These are phyloP conservation scores for Pseudorectes ferrugineus DNA, from an alignment of 2,113 vertebrate genomes.

Conservation along the genomic window DNA sequence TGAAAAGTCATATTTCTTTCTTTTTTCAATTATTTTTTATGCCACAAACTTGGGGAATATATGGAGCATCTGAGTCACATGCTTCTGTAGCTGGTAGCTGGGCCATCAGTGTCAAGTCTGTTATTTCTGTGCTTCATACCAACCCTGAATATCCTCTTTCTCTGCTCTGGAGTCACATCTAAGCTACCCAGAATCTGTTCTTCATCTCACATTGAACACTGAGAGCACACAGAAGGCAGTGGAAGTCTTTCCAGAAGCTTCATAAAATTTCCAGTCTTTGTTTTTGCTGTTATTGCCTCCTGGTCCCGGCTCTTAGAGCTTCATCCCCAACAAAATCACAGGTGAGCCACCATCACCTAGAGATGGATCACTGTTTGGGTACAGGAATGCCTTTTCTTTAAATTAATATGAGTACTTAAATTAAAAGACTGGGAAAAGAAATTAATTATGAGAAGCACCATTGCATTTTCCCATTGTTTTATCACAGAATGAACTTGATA, in stretches of 20 bases:
- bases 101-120: not conserved
- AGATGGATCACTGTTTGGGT: not conserved
- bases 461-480: not conserved
- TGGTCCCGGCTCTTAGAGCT: not conserved
- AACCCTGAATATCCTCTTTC: not conserved
- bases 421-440: not conserved
- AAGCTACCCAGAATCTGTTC: not conserved
- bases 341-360: not conserved
- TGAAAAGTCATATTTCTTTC: not conserved
- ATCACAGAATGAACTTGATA: not conserved
- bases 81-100: accelerated
- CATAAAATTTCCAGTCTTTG: not conserved
- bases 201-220: not conserved
- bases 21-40: not conserved
- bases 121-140: not conserved
- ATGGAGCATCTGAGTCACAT: not conserved
- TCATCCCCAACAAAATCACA: not conserved
- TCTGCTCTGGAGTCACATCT: not conserved
- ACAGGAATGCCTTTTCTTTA: not conserved
- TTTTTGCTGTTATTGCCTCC: not conserved
- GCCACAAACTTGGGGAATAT: not conserved
- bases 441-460: not conserved
- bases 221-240: not conserved
- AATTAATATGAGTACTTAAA: not conserved
- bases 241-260: not conserved